These are phyloP conservation scores for Strix aluco DNA, from an alignment of 2,113 vertebrate species.

Conservation along the genomic window DNA sequence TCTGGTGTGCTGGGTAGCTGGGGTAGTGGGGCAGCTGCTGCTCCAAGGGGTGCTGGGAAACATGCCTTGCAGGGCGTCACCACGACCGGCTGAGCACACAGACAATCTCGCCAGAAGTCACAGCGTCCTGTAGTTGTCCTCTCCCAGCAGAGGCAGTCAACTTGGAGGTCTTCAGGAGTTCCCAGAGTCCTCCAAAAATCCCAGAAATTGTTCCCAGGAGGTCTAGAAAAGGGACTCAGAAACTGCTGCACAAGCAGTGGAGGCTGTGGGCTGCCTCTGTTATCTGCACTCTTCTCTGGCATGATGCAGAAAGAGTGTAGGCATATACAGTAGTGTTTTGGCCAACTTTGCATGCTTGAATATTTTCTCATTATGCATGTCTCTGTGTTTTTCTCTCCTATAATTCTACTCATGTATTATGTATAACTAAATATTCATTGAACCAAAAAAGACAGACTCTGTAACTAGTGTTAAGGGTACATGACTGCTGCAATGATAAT, in stretches of 20 bases:
- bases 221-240: not conserved
- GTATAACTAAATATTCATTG: not conserved
- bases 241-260: not conserved
- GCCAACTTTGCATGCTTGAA: not conserved
- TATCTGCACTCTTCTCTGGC: not conserved
- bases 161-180: not conserved
- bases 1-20: not conserved
- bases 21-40: not conserved
- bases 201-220: not conserved
- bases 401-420: not conserved
- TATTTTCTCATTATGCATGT: not conserved
- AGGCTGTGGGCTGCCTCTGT: not conserved
- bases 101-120: rapidly evolving
- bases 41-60: not conserved
- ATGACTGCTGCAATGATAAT: not conserved
- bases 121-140: not conserved
- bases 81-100: not conserved
- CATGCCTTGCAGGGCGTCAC: not conserved
- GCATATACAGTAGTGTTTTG: rapidly evolving
- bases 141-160: not conserved
- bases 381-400: not conserved
- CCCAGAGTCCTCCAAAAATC: not conserved
- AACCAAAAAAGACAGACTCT: not conserved
- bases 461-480: not conserved
- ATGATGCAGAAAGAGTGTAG: not conserved